Base-by-base conservation (phyloP, 1,140 invertebrate genomes). In the Metaphire vulgaris region DNA sequence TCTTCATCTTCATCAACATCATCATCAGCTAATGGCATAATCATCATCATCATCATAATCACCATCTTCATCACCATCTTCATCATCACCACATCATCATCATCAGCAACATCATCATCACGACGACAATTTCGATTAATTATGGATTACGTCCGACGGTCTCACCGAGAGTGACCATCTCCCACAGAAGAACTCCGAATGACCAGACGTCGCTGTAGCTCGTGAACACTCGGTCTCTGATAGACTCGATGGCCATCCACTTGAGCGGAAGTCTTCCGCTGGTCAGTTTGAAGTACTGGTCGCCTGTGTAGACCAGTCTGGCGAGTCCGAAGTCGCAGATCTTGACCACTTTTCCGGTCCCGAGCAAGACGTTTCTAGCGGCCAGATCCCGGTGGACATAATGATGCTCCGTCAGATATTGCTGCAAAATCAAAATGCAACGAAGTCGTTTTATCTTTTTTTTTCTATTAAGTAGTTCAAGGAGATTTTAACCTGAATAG, bases 351-450 rank as follows among this genome's bases (percentile, higher is more conserved):
- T 97, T 88, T 84, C 94, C 92, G 82, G 96, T 95, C 1, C 94
- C 95, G 0, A 99, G 95, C 34, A 99, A 87, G 84, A 96, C 96
- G 87, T 99, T 99, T 80, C 97, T 89, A 1, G 97, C 95, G 2
- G 97, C 96, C 64, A 99, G 88, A 87, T 99, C 97, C 80, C 96
- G 90, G 86, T 99, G 97, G 0, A 99, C 95, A 85, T 97, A 98
- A 86, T 97, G 95, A 87, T 97, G 94, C 73, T 90, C 90, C 0
- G 94, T 91, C 14, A 99, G 88, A 85, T 98, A 98, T 82, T 98
- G 96, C 96, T 73, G 30, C 29, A 56, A 56, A 56, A 56, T 21
- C n/a, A n/a, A n/a, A n/a, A n/a, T n/a, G n/a, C n/a, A n/a, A n/a
- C n/a, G n/a, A n/a, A n/a, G n/a, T n/a, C n/a, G n/a, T n/a, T n/a